A percentile compares a stretch with the other conserved stretches of the same genome.
Evolutionary conservation across 2,888 invertebrate genomes (phyloP).

Genomic region (Papilio protenor): DNA sequence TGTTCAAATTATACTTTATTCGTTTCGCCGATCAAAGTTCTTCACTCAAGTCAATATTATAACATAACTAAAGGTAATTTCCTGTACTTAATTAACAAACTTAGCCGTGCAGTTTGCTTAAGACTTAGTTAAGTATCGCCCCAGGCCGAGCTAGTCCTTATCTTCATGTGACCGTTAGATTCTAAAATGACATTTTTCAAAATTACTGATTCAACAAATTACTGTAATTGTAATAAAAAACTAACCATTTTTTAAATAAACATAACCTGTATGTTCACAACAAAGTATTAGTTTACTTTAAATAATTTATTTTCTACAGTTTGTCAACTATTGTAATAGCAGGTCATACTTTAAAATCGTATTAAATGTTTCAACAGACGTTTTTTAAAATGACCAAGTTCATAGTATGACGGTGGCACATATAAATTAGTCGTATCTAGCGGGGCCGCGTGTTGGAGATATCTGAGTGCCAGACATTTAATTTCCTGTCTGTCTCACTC

Average conservation of each 20-base stretch:
- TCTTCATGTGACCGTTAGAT: constrained; percentile 3
- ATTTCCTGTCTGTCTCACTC: constrained; percentile 39
- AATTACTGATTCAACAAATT: background rate
- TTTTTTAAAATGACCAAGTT: background rate
- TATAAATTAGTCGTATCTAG: constrained; percentile 29
- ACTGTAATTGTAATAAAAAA: background rate
- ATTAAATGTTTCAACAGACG: background rate
- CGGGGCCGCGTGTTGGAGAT: constrained; percentile 8
- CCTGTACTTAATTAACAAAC: constrained; percentile 37
- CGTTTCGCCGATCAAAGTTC: background rate
- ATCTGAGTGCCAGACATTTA: constrained; percentile 42
- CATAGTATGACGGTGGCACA: background rate
- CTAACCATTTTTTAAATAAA: background rate
- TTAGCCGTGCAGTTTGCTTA: constrained; percentile 35
- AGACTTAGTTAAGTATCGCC: constrained; percentile 18
- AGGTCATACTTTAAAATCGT: background rate
- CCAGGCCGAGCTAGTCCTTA: constrained; percentile 8
- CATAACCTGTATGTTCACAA: background rate
- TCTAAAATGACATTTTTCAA: background rate
- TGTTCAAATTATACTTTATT: too few relatives aligned
- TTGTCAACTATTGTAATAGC: background rate
- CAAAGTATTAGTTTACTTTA: background rate
- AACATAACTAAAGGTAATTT: constrained; percentile 15
- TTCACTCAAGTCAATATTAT: background rate
- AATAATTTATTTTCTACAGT: background rate